A percentile compares a stretch with the other conserved stretches of the same genome.
These are phyloP conservation scores for Tupaia tana DNA, from an alignment of 2,113 vertebrate species.

Conservation along the genomic window DNA sequence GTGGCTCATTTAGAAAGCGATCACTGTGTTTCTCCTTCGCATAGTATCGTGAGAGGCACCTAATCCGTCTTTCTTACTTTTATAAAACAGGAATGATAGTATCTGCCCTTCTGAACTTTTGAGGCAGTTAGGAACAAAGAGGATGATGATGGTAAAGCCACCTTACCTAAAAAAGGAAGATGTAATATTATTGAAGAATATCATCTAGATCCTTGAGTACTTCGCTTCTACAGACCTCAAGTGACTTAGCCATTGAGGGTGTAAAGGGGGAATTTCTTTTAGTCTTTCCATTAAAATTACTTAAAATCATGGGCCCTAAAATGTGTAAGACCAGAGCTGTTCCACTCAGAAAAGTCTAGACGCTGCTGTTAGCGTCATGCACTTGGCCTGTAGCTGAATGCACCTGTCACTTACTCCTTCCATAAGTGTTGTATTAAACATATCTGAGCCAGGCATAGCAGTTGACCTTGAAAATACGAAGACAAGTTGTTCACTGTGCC, in stretches of 20 bases:
- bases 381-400: no score
- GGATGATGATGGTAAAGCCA: neutral
- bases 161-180: neutral
- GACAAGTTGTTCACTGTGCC: neutral
- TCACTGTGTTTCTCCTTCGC: neutral
- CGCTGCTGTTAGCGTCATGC: neutral
- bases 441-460: neutral
- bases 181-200: neutral
- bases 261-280: neutral
- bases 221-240: neutral
- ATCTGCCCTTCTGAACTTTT: conserved; percentile 2
- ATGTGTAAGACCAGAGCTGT: neutral
- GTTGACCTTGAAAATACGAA: neutral
- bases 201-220: neutral
- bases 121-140: neutral
- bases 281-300: neutral
- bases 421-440: neutral
- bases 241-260: neutral
- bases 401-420: neutral
- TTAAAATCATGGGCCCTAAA: neutral
- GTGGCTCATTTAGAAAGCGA: conserved; percentile 52
- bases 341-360: conserved; percentile 5
- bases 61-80: neutral
- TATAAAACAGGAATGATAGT: neutral
- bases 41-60: neutral